These are phyloP conservation scores for Agraylea sexmaculata DNA, from an alignment of 1,140 invertebrate genomes.

Conservation along the genomic window DNA sequence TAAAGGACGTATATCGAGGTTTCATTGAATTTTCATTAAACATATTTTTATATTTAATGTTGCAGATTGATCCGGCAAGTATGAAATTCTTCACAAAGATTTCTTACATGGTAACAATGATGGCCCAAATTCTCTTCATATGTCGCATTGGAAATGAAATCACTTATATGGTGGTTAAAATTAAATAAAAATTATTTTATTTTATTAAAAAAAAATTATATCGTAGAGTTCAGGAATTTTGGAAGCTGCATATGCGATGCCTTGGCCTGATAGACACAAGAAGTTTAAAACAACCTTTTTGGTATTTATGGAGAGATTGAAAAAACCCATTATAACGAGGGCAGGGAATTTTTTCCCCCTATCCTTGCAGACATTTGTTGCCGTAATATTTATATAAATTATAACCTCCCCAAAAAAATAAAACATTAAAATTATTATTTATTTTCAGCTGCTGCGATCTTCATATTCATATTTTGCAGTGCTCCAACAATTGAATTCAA, in stretches of 20 bases:
- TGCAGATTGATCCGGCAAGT: constrained; percentile 20
- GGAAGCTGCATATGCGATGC: constrained; percentile 20
- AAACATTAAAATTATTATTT: constrained; percentile 4
- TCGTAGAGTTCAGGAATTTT: constrained; percentile 20
- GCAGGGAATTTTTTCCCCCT: constrained; percentile 22
- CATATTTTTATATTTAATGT: constrained; percentile 11
- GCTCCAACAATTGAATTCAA: constrained; percentile 15
- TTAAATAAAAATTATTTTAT: neutral
- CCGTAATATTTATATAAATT: constrained; percentile 17
- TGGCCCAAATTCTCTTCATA: constrained; percentile 26
- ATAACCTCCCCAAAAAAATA: neutral
- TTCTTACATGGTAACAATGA: constrained; percentile 22
- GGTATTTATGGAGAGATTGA: constrained; percentile 23
- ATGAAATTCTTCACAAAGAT: constrained; percentile 19
- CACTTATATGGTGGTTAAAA: constrained; percentile 19
- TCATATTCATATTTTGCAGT: constrained; percentile 25
- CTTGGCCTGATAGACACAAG: constrained; percentile 19
- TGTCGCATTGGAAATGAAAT: constrained; percentile 26
- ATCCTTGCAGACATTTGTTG: constrained; percentile 22
- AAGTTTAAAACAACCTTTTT: constrained; percentile 16
- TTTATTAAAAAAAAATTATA: neutral
- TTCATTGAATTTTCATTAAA: constrained; percentile 6
- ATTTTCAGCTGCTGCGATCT: constrained; percentile 23
- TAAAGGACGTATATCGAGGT: constrained; percentile 6
- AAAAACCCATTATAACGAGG: constrained; percentile 22